Conservation (phyloP, 2,797 vertebrate genomes). For the Oreochromis mossambicus region DNA sequence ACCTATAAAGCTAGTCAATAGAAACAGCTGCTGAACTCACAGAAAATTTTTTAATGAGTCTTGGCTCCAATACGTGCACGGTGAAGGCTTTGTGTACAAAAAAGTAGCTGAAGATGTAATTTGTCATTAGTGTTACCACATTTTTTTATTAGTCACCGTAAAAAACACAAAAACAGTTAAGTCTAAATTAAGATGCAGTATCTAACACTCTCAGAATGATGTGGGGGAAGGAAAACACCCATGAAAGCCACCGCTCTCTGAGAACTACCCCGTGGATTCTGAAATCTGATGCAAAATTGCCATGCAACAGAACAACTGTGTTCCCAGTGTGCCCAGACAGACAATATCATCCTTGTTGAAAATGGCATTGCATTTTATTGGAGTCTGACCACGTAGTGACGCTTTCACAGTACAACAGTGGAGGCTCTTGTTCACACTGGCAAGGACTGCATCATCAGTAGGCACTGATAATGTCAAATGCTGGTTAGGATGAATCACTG, state of each 20-base stretch:
- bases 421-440: slow-evolving; percentile 42
- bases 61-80: slow-evolving; percentile 6
- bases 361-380: slow-evolving; percentile 20
- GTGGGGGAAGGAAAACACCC: neutral
- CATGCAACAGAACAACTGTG: slow-evolving; percentile 19
- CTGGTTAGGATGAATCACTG: slow-evolving; percentile 38
- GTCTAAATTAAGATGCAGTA: slow-evolving; percentile 24
- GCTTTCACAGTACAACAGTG: slow-evolving; percentile 48
- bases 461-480: slow-evolving; percentile 37
- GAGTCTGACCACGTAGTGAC: neutral
- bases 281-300: neutral
- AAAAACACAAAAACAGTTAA: slow-evolving; percentile 18
- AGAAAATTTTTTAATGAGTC: slow-evolving; percentile 45
- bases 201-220: neutral
- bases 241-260: neutral
- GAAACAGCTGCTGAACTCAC: slow-evolving; percentile 54
- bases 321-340: neutral
- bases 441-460: slow-evolving; percentile 27
- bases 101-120: slow-evolving; percentile 21
- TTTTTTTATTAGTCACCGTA: slow-evolving; percentile 37
- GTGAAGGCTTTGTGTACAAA: slow-evolving; percentile 6
- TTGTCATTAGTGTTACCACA: slow-evolving; percentile 46
- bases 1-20: slow-evolving; percentile 59
- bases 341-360: slow-evolving; percentile 59
- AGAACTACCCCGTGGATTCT: slow-evolving; percentile 13